Base-by-base conservation (phyloP, 1,140 invertebrate genomes). In the Cydia splendana region DNA sequence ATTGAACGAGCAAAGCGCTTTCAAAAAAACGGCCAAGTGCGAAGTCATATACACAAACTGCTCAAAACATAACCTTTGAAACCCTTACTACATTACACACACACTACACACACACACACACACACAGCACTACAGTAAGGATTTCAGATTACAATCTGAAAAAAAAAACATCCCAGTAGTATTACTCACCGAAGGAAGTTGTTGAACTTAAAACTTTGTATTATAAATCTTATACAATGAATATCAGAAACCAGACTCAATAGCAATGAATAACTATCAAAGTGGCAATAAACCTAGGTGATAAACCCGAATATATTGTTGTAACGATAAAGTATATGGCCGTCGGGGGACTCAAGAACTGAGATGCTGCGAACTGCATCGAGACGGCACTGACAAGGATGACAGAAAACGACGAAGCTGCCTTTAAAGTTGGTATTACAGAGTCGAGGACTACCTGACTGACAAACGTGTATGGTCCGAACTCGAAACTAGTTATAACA, bases 241-340 rank as follows among this genome's bases (percentile, higher is more conserved):
- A 62, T 57, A 18, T 62, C 57, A 62, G 9, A 62, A 62, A n/a
- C 20, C 57, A 62, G 57, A 62, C 57, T 38, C n/a, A 71, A 71
- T 38, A 71, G 67, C 30, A 18, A 71, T 38, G 34, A 71, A 71
- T 71, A 42, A 71, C 34, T 45, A 15, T 71, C 7, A 71, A 71
- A 71, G 65, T 67, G 7, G 67, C 67, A 38, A 71, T 71, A 71
- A 71, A 38, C 20, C 20, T 24, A 62, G 13, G 67, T 71, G 67
- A 71, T 71, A 71, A 71, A 71, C 28, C 34, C 30, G 28, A 71
- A 71, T 71, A 42, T 71, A 71, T 71, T 71, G 30, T 69, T 69
- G 67, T 71, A 71, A 71, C 67, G 67, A 42, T 71, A 71, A 71
- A 71, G 67, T 38, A 45, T 45, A 71, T 71, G 18, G 67, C 34